phyloP scores from a whole-genome alignment of 2,113 vertebrate species.

The Mixornis gularis region DNA sequence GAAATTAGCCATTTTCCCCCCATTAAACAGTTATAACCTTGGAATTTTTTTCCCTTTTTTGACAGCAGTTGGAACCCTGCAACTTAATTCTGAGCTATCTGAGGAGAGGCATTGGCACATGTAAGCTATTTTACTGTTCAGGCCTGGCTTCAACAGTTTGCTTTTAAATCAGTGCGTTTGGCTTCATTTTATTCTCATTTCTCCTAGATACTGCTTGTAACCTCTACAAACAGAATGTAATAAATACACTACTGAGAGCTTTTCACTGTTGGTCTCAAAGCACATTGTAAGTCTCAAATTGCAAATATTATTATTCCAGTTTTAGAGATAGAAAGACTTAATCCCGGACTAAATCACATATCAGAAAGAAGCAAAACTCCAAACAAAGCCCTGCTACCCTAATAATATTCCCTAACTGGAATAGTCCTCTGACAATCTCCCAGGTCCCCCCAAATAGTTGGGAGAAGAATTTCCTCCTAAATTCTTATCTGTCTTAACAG shows the following conservation, averaged over 20 bases:
- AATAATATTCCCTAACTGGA: no score
- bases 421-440: background rate
- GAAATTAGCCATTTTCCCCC: slow-evolving; percentile 51
- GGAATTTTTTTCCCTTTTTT: slow-evolving; percentile 13
- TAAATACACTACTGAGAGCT: slow-evolving; percentile 23
- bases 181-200: slow-evolving; percentile 25
- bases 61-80: background rate
- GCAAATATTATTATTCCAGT: slow-evolving; percentile 16
- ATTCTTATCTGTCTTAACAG: background rate
- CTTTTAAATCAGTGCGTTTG: slow-evolving; percentile 4
- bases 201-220: background rate
- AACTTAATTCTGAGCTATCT: background rate
- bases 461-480: background rate
- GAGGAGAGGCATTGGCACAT: background rate
- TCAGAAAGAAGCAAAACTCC: background rate
- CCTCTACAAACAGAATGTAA: background rate
- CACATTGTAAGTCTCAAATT: background rate
- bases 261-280: slow-evolving; percentile 30
- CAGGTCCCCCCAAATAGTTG: background rate
- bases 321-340: slow-evolving; percentile 10
- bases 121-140: background rate
- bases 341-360: background rate
- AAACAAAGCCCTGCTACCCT: background rate
- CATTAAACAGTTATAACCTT: slow-evolving; percentile 53
- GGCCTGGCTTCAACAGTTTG: background rate